phyloP scores from a whole-genome alignment of 2,888 invertebrate genomes.

The Noctua pronuba region DNA sequence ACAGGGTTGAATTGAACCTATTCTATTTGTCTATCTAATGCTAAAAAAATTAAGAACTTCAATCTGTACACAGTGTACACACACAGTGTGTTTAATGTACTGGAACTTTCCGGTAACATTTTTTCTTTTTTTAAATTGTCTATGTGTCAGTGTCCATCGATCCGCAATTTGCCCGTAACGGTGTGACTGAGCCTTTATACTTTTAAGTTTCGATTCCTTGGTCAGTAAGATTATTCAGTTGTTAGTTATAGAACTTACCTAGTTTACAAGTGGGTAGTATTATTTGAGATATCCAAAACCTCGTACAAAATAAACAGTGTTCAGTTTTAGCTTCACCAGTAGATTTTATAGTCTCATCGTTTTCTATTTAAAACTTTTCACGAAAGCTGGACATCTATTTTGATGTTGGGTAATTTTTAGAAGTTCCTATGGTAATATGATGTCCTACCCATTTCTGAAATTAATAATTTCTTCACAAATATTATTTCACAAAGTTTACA shows the following conservation, averaged over 20 bases:
- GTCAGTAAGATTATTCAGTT: neutral
- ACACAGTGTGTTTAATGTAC: no score
- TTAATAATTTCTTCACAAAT: neutral
- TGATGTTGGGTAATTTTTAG: neutral
- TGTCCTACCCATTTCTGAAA: neutral
- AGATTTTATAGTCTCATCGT: neutral
- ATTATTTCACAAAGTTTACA: no score
- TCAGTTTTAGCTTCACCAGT: neutral
- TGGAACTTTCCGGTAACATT: neutral
- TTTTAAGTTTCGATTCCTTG: neutral
- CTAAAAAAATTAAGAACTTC: neutral
- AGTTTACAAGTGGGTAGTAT: neutral
- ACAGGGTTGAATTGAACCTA: neutral
- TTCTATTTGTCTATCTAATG: neutral
- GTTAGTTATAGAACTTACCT: neutral
- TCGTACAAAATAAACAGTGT: neutral
- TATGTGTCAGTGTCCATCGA: neutral
- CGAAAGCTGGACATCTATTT: neutral
- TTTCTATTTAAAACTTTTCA: neutral
- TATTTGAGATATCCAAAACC: neutral
- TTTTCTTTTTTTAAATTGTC: no score
- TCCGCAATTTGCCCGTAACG: neutral
- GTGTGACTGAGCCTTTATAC: neutral
- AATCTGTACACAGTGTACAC: neutral
- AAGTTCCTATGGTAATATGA: neutral